Percentiles rank a stretch among this genome's conserved stretches.
phyloP scores from a whole-genome alignment of 2,113 vertebrate species.

The Fulica atra region DNA sequence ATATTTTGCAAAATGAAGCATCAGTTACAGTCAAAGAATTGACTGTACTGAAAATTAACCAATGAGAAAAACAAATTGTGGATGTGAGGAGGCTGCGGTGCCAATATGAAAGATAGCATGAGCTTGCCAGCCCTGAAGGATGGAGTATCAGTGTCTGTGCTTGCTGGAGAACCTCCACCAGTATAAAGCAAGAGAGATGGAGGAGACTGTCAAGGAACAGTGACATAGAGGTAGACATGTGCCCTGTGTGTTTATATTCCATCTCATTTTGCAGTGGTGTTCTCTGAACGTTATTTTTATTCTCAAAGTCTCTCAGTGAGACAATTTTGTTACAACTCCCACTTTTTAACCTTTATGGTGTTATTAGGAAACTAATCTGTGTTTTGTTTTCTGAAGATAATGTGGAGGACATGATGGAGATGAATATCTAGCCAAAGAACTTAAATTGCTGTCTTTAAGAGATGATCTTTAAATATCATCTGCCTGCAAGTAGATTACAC shows the following conservation, averaged over 20 bases:
- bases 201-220: neutral
- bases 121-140: neutral
- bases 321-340: neutral
- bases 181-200: neutral
- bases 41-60: neutral
- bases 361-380: neutral
- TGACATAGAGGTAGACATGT: accelerated
- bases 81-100: neutral
- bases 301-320: neutral
- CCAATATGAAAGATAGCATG: accelerated
- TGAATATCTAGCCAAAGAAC: neutral
- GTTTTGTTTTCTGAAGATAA: neutral
- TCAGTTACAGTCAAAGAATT: neutral
- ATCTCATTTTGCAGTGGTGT: neutral
- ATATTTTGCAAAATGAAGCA: neutral
- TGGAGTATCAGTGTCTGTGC: neutral
- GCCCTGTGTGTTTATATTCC: neutral
- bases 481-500: neutral
- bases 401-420: neutral
- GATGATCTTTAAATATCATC: neutral
- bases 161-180: neutral
- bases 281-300: neutral
- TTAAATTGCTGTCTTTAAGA: neutral
- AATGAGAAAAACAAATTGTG: neutral
- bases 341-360: neutral